A percentile compares a stretch with the other conserved stretches of the same genome.
phyloP scores from a whole-genome alignment of 1,140 invertebrate genomes.

The Drosophila busckii region DNA sequence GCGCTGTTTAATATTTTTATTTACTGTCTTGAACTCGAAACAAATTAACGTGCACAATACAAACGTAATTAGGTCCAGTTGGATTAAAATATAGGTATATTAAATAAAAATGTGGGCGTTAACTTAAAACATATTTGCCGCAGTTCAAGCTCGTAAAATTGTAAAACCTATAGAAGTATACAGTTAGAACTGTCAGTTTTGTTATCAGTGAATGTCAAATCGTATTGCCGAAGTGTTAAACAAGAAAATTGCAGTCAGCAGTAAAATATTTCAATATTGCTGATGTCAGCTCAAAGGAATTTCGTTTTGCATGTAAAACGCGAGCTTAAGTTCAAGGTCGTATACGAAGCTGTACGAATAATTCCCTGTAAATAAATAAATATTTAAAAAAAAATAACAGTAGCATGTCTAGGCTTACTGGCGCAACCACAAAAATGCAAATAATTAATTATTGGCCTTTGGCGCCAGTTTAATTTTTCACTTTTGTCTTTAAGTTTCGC shows the following conservation, averaged over 20 bases:
- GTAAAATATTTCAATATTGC: background rate
- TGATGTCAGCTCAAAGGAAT: constrained; percentile 55
- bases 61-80: constrained; percentile 51
- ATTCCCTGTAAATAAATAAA: background rate
- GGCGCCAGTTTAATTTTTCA: constrained; percentile 6
- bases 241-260: too few species aligned
- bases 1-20: too few species aligned
- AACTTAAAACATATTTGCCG: too few species aligned
- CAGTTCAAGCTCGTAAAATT: too few species aligned
- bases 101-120: too few species aligned
- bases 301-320: constrained; percentile 17
- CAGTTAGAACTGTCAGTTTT: too few species aligned
- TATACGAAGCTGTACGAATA: background rate
- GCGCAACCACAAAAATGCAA: constrained; percentile 27
- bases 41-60: constrained; percentile 50
- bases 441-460: constrained; percentile 12
- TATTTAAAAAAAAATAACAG: background rate
- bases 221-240: too few species aligned
- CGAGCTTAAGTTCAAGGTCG: constrained; percentile 36
- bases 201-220: too few species aligned
- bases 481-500: constrained; percentile 4
- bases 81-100: too few species aligned
- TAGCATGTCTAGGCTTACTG: constrained; percentile 23
- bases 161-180: too few species aligned
- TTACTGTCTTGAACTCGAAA: too few species aligned